Conservation (phyloP, 2,888 invertebrate genomes). For the Acheta domesticus region DNA sequence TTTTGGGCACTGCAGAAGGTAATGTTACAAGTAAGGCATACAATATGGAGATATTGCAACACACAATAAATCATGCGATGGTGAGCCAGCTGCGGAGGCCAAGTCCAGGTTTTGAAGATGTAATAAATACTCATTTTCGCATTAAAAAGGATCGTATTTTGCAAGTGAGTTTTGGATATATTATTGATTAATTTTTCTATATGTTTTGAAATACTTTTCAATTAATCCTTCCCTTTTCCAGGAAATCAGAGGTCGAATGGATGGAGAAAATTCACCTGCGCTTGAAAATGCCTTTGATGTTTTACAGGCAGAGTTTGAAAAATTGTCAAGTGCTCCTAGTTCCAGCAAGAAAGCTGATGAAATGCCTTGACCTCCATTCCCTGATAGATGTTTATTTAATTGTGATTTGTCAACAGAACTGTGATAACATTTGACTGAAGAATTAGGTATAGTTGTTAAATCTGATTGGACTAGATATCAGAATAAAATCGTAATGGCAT, state of each 20-base stretch:
- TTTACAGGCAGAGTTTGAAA: slow-evolving; percentile 29
- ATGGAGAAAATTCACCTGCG: slow-evolving; percentile 2
- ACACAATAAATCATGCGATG: slow-evolving; percentile 36
- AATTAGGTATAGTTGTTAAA: slow-evolving; percentile 18
- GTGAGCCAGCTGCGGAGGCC: slow-evolving; percentile 33
- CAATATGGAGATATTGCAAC: slow-evolving; percentile 32
- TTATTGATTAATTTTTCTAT: neutral
- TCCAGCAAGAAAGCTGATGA: neutral
- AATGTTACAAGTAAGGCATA: slow-evolving; percentile 31
- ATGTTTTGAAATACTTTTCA: too few relatives aligned
- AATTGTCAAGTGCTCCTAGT: slow-evolving; percentile 3
- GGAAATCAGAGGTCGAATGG: slow-evolving; percentile 29
- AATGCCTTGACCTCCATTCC: neutral
- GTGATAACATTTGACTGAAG: neutral
- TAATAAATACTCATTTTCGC: slow-evolving; percentile 34
- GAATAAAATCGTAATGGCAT: neutral
- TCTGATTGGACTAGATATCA: neutral
- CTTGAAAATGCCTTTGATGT: slow-evolving; percentile 26
- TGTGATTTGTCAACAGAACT: slow-evolving; percentile 10
- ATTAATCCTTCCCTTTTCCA: slow-evolving; percentile 23
- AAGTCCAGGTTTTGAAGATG: slow-evolving; percentile 35
- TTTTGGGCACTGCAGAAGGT: slow-evolving; percentile 32
- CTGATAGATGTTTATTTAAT: neutral
- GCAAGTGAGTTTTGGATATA: slow-evolving; percentile 28
- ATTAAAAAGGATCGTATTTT: slow-evolving; percentile 36